Evolutionary conservation across 2,113 vertebrate species (phyloP), one percentile per base, ranked within the genome.

Genomic region (Fregata magnificens): DNA sequence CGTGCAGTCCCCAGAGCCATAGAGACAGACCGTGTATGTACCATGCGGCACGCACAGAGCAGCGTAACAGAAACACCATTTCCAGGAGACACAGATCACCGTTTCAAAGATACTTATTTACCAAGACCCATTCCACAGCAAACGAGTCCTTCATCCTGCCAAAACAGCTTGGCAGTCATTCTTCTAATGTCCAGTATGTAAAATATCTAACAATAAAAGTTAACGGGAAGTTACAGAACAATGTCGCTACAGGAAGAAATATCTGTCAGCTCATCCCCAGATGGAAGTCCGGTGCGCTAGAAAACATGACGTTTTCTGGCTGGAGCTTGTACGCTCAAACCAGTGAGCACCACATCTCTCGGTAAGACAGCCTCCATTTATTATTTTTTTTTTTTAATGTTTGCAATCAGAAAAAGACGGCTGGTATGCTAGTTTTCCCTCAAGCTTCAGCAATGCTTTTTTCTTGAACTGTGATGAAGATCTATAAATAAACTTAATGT

Each of bases 1-100:
- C 58, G 7, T 2, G 9, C 77, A 4, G 4, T 11, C 16, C 45
- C 31, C 47, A 9, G 32, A 45, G 82, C 17, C 28, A 8, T 0
- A 5, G 21, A 13, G 11, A 11, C 28, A 31, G 34, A 9, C 15
- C 6, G 5, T 0, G 32, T 4, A 4, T 0, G 8, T 4, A 18
- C 20, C 40, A 10, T 1, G 19, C 8, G 5, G 74, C 69, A 17
- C 42, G 36, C 44, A 24, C 4, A 28, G 16, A 24, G 26, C 58
- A 15, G 50, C 3, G 1, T 2, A 34, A n/a, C 47, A 31, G 28
- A 65, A 45, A 42, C 21, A 10, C 10, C 28, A 9, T 6, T 47
- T 16, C 40, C 90, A 67, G 36, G 21, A 42, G 45, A 52, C 36
- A 34, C 16, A 65, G 31, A 56, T 6, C 56, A 22, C 3, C 10